These are phyloP conservation scores for Selene dorsalis DNA, from an alignment of 2,797 vertebrate species.

Conservation along the genomic window DNA sequence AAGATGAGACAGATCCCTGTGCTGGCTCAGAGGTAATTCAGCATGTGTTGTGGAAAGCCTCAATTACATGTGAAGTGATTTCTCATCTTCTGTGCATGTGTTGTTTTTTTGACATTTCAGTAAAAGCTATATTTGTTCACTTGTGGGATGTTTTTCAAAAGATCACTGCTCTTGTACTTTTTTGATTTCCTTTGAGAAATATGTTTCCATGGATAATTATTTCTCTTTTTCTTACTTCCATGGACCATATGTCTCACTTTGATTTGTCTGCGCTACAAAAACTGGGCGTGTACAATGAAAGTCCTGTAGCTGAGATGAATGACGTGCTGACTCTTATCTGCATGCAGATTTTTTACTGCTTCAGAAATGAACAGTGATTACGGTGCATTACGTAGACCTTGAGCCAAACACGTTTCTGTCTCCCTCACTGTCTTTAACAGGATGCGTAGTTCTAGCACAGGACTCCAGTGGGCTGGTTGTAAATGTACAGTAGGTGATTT, in stretches of 20 bases:
- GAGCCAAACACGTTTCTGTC: slow-evolving; percentile 48
- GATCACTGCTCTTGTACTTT: slow-evolving; percentile 32
- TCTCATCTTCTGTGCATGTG: slow-evolving; percentile 51
- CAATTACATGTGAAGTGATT: slow-evolving; percentile 71
- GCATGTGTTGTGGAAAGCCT: slow-evolving; percentile 71
- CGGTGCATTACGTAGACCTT: slow-evolving; percentile 28
- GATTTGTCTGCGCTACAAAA: slow-evolving; percentile 63
- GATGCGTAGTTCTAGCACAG: slow-evolving; percentile 43
- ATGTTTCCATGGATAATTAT: slow-evolving; percentile 8
- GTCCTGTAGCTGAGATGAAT: slow-evolving; percentile 59
- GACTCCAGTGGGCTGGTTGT: slow-evolving; percentile 25
- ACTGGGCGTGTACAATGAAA: slow-evolving; percentile 78
- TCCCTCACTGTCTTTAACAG: slow-evolving; percentile 21
- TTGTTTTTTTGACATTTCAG: slow-evolving; percentile 31
- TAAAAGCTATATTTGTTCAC: slow-evolving; percentile 21
- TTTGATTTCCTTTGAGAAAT: slow-evolving; percentile 9
- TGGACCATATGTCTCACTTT: slow-evolving; percentile 53
- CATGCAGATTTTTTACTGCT: slow-evolving; percentile 66
- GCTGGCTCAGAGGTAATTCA: slow-evolving; percentile 78
- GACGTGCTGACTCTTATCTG: slow-evolving; percentile 62
- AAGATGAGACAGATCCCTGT: slow-evolving; percentile 75
- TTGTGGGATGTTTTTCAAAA: slow-evolving; percentile 23
- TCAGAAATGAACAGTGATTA: slow-evolving; percentile 40
- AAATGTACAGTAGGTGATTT: slow-evolving; percentile 39
- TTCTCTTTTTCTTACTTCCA: slow-evolving; percentile 41